These are phyloP conservation scores for Hirundichthys speculiger DNA, from an alignment of 2,113 vertebrate genomes.

Conservation along the genomic window DNA sequence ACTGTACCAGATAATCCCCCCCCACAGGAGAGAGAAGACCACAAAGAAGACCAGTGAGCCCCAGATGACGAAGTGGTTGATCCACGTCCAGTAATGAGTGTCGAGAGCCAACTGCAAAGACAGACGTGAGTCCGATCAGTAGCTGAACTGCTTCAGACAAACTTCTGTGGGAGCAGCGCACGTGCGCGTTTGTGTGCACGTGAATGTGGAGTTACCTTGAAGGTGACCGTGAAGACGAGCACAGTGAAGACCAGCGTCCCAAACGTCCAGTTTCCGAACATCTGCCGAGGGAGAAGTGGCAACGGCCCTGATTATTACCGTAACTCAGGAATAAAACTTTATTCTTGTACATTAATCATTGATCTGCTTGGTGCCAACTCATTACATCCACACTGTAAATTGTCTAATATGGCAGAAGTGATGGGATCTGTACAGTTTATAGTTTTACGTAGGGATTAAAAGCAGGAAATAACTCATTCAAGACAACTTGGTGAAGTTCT, in stretches of 20 bases:
- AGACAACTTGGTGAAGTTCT: neutral
- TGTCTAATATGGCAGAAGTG: too few species aligned
- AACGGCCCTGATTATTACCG: conserved; percentile 3
- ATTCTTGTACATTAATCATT: too few species aligned
- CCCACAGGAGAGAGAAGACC: conserved; percentile 96
- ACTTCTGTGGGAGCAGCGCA: too few species aligned
- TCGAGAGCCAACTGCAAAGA: conserved; percentile 90
- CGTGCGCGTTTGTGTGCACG: neutral
- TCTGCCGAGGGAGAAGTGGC: conserved; percentile 72
- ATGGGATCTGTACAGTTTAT: too few species aligned
- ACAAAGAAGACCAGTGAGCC: conserved; percentile 95
- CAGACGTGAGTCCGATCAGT: conserved; percentile 11
- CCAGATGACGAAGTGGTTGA: conserved; percentile 99
- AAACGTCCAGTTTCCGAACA: conserved; percentile 98
- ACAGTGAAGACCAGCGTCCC: conserved; percentile 96
- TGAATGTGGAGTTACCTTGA: conserved; percentile 85
- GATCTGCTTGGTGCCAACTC: too few species aligned
- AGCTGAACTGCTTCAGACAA: neutral
- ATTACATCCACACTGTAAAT: too few species aligned
- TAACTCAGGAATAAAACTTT: neutral
- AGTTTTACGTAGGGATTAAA: neutral
- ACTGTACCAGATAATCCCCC: conserved; percentile 92
- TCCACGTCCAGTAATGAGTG: conserved; percentile 99
- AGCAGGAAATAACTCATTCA: too few species aligned
- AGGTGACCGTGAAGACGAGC: conserved; percentile 93